Evolutionary conservation across 2,797 vertebrate genomes (phyloP).

Genomic region (Helarctos malayanus): DNA sequence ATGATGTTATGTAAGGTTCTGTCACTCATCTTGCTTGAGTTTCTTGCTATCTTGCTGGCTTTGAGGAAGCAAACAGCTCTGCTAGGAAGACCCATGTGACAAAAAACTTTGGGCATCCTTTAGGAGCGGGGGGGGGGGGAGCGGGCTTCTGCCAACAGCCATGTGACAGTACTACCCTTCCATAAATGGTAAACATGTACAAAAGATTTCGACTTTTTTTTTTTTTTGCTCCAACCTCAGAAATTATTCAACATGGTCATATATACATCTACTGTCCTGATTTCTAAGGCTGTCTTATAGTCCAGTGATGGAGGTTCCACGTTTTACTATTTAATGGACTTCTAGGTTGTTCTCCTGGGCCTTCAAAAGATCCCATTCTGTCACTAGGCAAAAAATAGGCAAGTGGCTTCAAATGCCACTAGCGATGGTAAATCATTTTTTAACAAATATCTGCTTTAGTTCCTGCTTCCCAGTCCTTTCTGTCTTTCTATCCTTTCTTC

Average conservation of each 20-base stretch:
- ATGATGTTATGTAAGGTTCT: neutral
- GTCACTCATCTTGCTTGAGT: neutral
- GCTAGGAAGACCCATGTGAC: fast-evolving
- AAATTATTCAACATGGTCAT: neutral
- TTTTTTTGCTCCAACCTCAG: neutral
- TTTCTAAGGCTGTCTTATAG: neutral
- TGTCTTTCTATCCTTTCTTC: neutral
- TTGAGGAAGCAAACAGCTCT: neutral
- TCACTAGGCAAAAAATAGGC: neutral
- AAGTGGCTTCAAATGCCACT: neutral
- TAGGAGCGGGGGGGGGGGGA: neutral
- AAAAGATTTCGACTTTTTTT: neutral
- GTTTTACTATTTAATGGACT: neutral
- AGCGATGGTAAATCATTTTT: neutral
- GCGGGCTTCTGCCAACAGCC: neutral
- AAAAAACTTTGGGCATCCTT: neutral
- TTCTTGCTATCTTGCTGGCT: neutral
- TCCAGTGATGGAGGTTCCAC: neutral
- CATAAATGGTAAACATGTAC: neutral
- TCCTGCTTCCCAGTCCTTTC: neutral
- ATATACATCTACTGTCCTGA: neutral
- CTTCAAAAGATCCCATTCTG: neutral
- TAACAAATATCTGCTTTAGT: neutral
- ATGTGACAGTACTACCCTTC: neutral
- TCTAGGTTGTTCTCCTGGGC: neutral